Evolutionary conservation across 2,113 vertebrate species (phyloP), one percentile per base, ranked within the genome.

Genomic region (Bubalus kerabau): DNA sequence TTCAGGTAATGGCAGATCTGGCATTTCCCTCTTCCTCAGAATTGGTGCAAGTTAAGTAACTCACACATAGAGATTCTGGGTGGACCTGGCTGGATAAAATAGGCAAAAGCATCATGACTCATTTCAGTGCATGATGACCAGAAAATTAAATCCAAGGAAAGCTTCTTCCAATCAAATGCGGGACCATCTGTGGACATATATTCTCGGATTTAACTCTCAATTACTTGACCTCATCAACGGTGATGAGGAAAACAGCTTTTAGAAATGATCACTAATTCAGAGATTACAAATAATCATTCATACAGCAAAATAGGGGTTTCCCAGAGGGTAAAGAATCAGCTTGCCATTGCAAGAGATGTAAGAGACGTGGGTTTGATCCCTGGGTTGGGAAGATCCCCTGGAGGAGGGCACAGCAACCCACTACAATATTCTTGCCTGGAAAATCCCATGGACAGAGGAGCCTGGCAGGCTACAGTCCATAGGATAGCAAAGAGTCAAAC

Each of bases 211-310:
- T 62, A 74, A 30, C 36, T 60, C 59, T 56, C 16, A 56, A 32
- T 90, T 62, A 48, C 5, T 46, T 52, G n/a, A 81, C 43, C 0
- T 2, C 74, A 12, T 64, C 24, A 67, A n/a, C 0, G 2, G 8
- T 85, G 76, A 88, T 46, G 26, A 92, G 78, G 59, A 91, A 84
- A 50, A 30, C 46, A 17, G 67, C 26, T 85, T 96, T 78, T 46
- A 56, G 62, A 76, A 83, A 13, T 82, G 17, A 64, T 32, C 30
- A 30, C 30, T 56, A 46, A 16, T 83, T 52, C 36, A 52, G 32
- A 78, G 8, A 86, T 28, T 24, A 50, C 10, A 52, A 46, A 32
- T 19, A 15, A n/a, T 52, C 24, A n/a, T 64, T 23, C 16, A 5
- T 30, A 76, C 7, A 30, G 40, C 32, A 92, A 83, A 94, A 88